Evolutionary conservation across 2,113 vertebrate species (phyloP), one percentile per base, ranked within the genome.

Genomic region (Takifugu bimaculatus): DNA sequence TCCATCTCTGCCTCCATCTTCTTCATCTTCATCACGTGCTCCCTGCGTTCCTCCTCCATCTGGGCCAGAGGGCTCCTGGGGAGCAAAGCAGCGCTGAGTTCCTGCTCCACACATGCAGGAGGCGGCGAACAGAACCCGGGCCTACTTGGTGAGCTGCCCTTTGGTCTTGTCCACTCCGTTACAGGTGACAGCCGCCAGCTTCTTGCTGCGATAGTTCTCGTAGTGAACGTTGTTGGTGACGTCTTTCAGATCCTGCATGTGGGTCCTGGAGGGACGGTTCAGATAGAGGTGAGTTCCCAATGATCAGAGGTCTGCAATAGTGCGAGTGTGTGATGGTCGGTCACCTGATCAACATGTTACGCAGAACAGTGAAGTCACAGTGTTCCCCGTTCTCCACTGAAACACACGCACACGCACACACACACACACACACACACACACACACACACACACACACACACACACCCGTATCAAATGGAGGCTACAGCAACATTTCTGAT

Each of bases 1-100:
- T 93, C 92, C 92, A 93, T 93, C 45, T 93, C 92, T 0, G 85
- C 90, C 83, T 92, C 92, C 92, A 92, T 93, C 81, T 93, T 93
- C 80, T 92, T 93, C 92, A 93, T 93, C 55, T 93, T 93, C 85
- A 87, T 89, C 64, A 92, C 90, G 0, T 93, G 92, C 57, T 93
- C 92, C 50, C 89, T 63, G 57, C 91, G 79, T 74, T 93, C 92
- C 68, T 93, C 92, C 79, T 93, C 92, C 92, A 93, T 92, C 86
- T 93, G 91, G 11, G 91, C 91, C 73, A 92, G 74, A 0, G 91
- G 92, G 68, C 91, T 93, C 86, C 92, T 93, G 66, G 6, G n/a
- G 54, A 43, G 13, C 14, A 60, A 0, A 14, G 13, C 54, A n/a
- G 48, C 54, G 32, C 5, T 13, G 20, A 26, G 14, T 3, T 50